Evolutionary conservation across 1,140 invertebrate species (phyloP).

Genomic region (Scaptomyza pallida): DNA sequence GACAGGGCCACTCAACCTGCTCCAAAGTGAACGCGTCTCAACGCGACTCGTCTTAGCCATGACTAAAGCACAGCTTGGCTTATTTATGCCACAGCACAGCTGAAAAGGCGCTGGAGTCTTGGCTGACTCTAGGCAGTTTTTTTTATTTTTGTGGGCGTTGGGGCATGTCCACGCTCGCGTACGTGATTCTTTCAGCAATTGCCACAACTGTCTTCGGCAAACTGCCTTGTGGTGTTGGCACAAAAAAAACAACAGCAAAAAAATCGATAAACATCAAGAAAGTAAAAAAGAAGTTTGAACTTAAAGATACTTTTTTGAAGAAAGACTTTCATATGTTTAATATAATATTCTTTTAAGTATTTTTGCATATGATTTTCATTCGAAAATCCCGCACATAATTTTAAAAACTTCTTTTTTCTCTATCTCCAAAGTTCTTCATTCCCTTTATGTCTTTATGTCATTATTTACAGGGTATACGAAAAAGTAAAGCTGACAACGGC

Average conservation of each 20-base stretch:
- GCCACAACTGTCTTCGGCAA: slow-evolving; percentile 45
- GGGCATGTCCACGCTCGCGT: slow-evolving; percentile 50
- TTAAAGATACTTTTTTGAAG: background rate
- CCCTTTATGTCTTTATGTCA: no score
- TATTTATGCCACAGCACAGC: slow-evolving; percentile 56
- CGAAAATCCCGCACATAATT: no score
- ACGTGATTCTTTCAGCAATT: slow-evolving; percentile 66
- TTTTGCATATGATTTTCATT: no score
- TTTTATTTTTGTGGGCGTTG: slow-evolving; percentile 30
- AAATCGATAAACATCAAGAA: slow-evolving; percentile 41
- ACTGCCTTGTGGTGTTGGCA: background rate
- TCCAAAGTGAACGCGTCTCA: slow-evolving; percentile 5
- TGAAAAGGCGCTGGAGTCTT: background rate
- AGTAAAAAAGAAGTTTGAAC: background rate
- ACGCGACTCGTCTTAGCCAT: slow-evolving; percentile 21
- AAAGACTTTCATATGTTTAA: no score
- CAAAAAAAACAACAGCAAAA: background rate
- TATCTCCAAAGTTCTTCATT: no score
- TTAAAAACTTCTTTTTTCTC: no score
- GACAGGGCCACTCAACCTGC: slow-evolving; percentile 43
- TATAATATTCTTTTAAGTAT: no score
- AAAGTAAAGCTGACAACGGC: background rate
- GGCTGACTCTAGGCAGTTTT: slow-evolving; percentile 19
- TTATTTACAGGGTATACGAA: background rate
- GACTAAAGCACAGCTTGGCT: slow-evolving; percentile 25